Conservation (phyloP, 2,888 invertebrate genomes). For the Piscicola geometra region DNA sequence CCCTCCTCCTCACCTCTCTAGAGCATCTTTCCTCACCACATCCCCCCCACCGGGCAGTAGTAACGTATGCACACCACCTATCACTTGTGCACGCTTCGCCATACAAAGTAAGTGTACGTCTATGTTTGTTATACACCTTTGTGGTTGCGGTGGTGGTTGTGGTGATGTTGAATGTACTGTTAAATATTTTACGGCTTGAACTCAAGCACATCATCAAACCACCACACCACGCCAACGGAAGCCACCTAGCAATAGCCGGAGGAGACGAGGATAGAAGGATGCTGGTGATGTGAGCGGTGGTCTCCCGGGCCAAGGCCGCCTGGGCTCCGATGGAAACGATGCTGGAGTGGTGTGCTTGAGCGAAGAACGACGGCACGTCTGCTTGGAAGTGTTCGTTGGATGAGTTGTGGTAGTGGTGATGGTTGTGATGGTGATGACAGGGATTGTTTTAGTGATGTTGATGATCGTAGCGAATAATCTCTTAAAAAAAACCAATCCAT, state of each 20-base stretch:
- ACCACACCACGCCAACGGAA: no score
- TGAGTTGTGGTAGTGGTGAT: no score
- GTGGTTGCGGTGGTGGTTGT: background rate
- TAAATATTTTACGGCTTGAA: no score
- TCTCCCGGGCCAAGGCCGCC: background rate
- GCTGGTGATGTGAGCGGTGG: background rate
- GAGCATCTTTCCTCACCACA: background rate
- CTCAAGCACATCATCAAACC: no score
- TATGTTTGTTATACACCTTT: constrained; percentile 16
- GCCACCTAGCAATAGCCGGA: background rate
- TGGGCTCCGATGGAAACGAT: background rate
- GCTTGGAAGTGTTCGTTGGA: no score
- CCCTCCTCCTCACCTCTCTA: constrained; percentile 19
- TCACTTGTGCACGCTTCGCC: background rate
- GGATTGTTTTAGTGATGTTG: no score
- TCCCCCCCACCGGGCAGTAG: constrained; percentile 17
- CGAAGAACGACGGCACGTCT: background rate
- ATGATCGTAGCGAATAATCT: no score
- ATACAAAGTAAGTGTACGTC: constrained; percentile 14
- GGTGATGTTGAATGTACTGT: no score
- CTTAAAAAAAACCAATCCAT: no score
- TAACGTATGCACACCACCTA: background rate
- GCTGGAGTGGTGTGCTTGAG: background rate
- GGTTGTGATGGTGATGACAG: no score
- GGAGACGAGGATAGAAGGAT: background rate